Evolutionary conservation across 2,797 vertebrate genomes (phyloP), one percentile per base, ranked within the genome.

Genomic region (Gobio occitaniae): DNA sequence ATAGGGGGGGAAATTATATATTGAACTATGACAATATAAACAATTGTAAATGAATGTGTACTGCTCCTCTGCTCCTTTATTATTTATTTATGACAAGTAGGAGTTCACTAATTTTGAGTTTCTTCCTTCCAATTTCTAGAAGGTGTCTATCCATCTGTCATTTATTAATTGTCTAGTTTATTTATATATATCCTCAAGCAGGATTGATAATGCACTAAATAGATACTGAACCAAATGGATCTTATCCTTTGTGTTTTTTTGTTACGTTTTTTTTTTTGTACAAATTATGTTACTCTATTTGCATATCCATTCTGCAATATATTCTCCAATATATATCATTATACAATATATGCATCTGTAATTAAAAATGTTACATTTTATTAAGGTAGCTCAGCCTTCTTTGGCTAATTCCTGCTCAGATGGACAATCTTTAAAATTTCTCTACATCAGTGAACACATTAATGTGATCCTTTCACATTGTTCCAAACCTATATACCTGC

Each of bases 91-190:
- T 74, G 25, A 25, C 48, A 50, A 74, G 15, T 16, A 50, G 25
- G 9, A 32, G 16, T 44, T 44, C 8, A 44, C 41, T 44, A 8
- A 44, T 44, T 44, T 44, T 44, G 41, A 44, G 2, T 44, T 44
- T 44, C 9, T 44, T 44, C 41, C 8, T 44, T 44, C 41, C 41
- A 2, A 52, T 21, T 54, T 54, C 48, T 65, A 29, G 61, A 36
- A 75, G 19, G 29, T 54, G 29, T 12, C 19, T 54, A 75, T 52
- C 71, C 25, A 74, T 75, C 48, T 75, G 72, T 36, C 36, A 75
- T 19, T 19, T 54, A 75, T 19, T 32, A 75, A 75, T 36, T 29
- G 25, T 75, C 25, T 48, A 52, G 29, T 36, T 75, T 75, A 65
- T 29, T 3, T 32, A 74, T 32, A 17, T 74, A 52, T 52, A 11